Evolutionary conservation across 2,888 invertebrate genomes (phyloP).

Genomic region (Tenthredo amoena): DNA sequence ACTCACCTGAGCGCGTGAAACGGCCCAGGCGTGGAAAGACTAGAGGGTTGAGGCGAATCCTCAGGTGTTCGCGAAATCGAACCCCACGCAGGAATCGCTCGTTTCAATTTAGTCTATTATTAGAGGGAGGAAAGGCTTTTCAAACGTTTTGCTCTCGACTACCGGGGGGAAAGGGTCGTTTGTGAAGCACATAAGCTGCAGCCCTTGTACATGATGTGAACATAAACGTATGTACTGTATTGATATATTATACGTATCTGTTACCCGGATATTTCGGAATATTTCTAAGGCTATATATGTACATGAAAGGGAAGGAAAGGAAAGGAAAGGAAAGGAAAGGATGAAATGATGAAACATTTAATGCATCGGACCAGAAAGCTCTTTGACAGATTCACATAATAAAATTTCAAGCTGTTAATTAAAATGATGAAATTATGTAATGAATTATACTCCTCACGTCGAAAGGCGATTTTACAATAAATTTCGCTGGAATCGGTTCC

Average conservation of each 20-base stretch:
- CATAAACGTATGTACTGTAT: neutral
- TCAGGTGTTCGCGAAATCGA: constrained; percentile 38
- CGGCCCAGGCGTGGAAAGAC: neutral
- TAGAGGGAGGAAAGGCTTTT: constrained; percentile 33
- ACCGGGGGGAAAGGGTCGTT: constrained; percentile 5
- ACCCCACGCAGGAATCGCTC: constrained; percentile 38
- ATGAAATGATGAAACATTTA: neutral
- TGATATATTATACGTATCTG: neutral
- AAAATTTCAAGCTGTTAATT: neutral
- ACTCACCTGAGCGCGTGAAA: neutral
- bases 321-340: neutral
- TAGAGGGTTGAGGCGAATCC: neutral
- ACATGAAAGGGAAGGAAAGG: neutral
- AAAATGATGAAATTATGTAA: neutral
- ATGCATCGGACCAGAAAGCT: neutral
- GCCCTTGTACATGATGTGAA: constrained; percentile 19
- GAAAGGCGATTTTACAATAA: neutral
- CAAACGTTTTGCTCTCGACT: constrained; percentile 19
- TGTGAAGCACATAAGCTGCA: constrained; percentile 8
- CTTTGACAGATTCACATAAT: neutral
- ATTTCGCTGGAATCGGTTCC: neutral
- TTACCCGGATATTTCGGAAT: neutral
- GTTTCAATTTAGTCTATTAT: constrained; percentile 45
- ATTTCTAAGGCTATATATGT: neutral
- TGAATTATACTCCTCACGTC: neutral